A percentile compares a stretch with the other conserved stretches of the same genome.
These are phyloP conservation scores for Ptychochromis oligacanthus DNA, from an alignment of 2,113 vertebrate genomes.

Conservation along the genomic window DNA sequence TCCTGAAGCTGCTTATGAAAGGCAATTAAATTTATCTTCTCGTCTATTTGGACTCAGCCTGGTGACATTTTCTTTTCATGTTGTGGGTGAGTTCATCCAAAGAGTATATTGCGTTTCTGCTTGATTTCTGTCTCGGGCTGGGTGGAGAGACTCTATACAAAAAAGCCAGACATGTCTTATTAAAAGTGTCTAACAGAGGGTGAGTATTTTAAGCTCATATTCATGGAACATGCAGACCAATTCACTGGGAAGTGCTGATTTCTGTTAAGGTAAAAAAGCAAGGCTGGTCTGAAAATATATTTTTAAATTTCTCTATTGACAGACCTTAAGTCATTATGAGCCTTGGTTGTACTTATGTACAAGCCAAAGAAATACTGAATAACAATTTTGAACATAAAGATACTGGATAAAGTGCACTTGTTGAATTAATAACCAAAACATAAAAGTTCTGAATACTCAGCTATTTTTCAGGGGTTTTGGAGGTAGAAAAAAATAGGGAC, in stretches of 20 bases:
- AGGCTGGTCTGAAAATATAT: not conserved
- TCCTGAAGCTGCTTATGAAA: constrained; percentile 1
- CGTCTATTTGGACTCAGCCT: not conserved
- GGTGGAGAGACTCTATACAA: not conserved
- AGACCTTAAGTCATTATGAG: not conserved
- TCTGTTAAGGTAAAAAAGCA: not conserved
- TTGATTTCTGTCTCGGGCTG: not conserved
- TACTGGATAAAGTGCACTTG: not conserved
- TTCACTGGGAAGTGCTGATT: not conserved
- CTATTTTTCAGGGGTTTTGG: not conserved
- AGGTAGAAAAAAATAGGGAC: not conserved
- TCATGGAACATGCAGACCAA: not conserved
- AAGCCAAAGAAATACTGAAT: not conserved
- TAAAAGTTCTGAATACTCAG: not conserved
- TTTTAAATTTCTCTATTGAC: not conserved
- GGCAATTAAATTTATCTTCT: not conserved
- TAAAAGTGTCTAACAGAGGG: not conserved
- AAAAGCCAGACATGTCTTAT: not conserved
- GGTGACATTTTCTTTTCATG: not conserved
- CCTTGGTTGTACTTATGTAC: too few relatives aligned
- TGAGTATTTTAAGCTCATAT: not conserved
- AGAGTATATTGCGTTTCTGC: not conserved
- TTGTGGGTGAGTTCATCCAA: not conserved
- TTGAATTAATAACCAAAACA: not conserved
- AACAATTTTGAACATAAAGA: not conserved